phyloP scores from a whole-genome alignment of 2,888 invertebrate species.

The Epistrophella euchroma region DNA sequence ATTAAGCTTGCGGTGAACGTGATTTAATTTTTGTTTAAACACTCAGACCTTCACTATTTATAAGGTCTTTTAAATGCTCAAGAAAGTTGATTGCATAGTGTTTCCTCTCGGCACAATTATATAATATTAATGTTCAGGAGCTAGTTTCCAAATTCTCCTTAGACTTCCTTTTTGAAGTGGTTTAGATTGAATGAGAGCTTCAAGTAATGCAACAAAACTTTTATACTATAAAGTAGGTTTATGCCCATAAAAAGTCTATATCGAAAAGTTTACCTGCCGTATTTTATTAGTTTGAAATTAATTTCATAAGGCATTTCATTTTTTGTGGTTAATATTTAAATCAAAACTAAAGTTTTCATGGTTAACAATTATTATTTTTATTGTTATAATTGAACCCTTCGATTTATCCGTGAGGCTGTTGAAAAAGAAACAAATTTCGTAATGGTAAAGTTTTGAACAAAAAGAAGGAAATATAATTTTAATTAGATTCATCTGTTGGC shows the following conservation, averaged over 20 bases:
- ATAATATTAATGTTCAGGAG: not conserved
- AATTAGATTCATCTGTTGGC: slow-evolving; percentile 8
- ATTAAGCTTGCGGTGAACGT: slow-evolving; percentile 28
- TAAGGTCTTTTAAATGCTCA: not conserved
- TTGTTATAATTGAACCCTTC: slow-evolving; percentile 32
- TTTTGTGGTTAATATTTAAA: not conserved
- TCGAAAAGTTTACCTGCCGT: not conserved
- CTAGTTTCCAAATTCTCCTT: not conserved
- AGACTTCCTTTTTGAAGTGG: not conserved
- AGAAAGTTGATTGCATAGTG: not conserved
- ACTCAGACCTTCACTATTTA: too few relatives aligned
- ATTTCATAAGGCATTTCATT: slow-evolving; percentile 20
- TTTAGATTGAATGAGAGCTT: not conserved
- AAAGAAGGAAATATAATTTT: slow-evolving; percentile 13
- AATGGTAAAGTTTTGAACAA: not conserved
- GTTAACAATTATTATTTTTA: slow-evolving; percentile 48
- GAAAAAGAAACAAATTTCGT: not conserved
- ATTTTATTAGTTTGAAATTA: not conserved
- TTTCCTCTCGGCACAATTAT: not conserved
- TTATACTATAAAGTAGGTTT: too few relatives aligned
- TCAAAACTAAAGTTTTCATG: slow-evolving; percentile 50
- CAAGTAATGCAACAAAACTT: slow-evolving; percentile 1
- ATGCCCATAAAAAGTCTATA: not conserved
- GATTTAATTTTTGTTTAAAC: slow-evolving; percentile 31
- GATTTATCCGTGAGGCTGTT: slow-evolving; percentile 19